phyloP scores from a whole-genome alignment of 2,888 invertebrate genomes.

The Stenolophus ochropezus region DNA sequence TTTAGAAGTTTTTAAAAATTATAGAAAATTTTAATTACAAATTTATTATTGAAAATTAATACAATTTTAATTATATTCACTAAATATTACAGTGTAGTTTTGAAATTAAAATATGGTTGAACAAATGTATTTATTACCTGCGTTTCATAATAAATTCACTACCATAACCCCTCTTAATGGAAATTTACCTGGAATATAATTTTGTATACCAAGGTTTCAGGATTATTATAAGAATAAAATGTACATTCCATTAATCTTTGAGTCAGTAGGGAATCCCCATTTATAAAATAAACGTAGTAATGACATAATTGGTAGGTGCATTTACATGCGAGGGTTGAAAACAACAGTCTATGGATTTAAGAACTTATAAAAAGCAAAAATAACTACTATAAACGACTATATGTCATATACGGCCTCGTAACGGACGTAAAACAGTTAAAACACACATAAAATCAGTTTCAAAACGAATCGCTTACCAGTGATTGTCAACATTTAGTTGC shows the following conservation, averaged over 20 bases:
- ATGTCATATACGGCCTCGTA: slow-evolving; percentile 20
- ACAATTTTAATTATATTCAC: too few species aligned
- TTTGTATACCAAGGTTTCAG: background rate
- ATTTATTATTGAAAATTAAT: too few species aligned
- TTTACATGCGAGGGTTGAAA: background rate
- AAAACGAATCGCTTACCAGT: slow-evolving; percentile 11
- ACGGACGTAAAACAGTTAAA: slow-evolving; percentile 34
- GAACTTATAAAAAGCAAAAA: slow-evolving; percentile 30
- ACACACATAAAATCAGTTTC: slow-evolving; percentile 29
- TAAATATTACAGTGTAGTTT: too few species aligned
- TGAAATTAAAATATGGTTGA: background rate
- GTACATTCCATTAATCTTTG: background rate
- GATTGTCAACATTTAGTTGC: slow-evolving; percentile 26
- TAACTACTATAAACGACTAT: slow-evolving; percentile 14
- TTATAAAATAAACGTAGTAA: background rate
- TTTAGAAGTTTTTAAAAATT: too few species aligned
- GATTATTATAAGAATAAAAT: background rate
- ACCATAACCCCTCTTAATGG: background rate
- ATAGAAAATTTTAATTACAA: background rate
- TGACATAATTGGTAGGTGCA: background rate
- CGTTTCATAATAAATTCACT: background rate
- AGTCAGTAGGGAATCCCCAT: slow-evolving; percentile 10
- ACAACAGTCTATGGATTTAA: background rate
- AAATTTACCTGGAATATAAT: slow-evolving; percentile 20
- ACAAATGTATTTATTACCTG: background rate